These are phyloP conservation scores for Cantharis rufa DNA, from an alignment of 2,888 invertebrate species.

Conservation along the genomic window DNA sequence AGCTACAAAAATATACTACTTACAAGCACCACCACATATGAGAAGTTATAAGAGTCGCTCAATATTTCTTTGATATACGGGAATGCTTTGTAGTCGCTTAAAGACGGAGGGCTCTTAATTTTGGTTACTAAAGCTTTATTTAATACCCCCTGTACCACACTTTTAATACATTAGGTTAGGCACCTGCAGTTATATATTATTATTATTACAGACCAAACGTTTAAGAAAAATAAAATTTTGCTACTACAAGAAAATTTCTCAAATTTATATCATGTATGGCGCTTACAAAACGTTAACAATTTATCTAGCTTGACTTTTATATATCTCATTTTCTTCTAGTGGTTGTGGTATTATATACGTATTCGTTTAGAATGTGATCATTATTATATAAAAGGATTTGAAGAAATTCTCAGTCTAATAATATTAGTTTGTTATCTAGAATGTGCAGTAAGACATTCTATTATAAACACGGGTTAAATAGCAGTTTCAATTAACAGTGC, in stretches of 20 bases:
- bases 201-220: conserved; percentile 28
- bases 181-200: conserved; percentile 33
- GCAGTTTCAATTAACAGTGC: conserved; percentile 44
- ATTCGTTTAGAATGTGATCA: conserved; percentile 39
- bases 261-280: conserved; percentile 38
- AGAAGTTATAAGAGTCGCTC: conserved; percentile 32
- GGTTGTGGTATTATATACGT: conserved; percentile 40
- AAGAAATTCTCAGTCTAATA: conserved; percentile 31
- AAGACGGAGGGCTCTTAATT: conserved; percentile 30
- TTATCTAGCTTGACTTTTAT: conserved; percentile 52
- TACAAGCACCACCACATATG: conserved; percentile 33
- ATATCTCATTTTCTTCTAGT: conserved; percentile 50
- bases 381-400: conserved; percentile 22
- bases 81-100: conserved; percentile 15
- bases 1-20: conserved; percentile 28
- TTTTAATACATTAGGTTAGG: conserved; percentile 31
- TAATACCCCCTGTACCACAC: conserved; percentile 21
- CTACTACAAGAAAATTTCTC: conserved; percentile 19
- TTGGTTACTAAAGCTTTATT: conserved; percentile 30
- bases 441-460: conserved; percentile 38
- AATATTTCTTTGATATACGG: conserved; percentile 27
- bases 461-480: conserved; percentile 41
- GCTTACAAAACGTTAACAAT: conserved; percentile 52
- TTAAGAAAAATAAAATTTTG: conserved; percentile 30
- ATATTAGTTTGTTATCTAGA: conserved; percentile 39